A percentile compares a stretch with the other conserved stretches of the same genome.
These are phyloP conservation scores for Conistra vaccinii DNA, from an alignment of 2,888 invertebrate genomes.

Conservation along the genomic window DNA sequence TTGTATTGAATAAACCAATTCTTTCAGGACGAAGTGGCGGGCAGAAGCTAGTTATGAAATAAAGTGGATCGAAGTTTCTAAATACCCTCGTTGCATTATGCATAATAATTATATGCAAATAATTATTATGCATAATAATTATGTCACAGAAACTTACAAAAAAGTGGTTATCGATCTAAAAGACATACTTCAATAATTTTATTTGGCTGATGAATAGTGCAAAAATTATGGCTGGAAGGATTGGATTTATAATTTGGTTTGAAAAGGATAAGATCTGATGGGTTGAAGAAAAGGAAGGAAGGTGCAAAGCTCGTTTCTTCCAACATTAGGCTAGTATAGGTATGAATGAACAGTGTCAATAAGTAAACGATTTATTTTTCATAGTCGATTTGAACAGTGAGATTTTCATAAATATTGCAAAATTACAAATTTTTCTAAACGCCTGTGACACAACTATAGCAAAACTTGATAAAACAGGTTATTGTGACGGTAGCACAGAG, in stretches of 20 bases:
- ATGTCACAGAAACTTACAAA: background rate
- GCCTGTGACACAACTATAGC: background rate
- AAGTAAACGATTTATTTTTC: background rate
- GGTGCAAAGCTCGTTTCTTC: background rate
- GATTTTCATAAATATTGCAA: background rate
- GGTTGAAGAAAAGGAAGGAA: background rate
- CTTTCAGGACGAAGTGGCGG: too few species aligned
- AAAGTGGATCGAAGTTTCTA: background rate
- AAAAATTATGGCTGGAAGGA: background rate
- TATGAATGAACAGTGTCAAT: background rate
- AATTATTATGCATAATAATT: background rate
- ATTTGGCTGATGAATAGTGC: background rate
- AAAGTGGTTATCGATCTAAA: background rate
- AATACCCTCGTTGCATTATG: background rate
- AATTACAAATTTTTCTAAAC: background rate
- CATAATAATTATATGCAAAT: background rate
- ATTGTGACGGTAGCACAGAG: conserved; percentile 39
- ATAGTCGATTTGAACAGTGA: background rate
- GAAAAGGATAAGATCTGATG: background rate
- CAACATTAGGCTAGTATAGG: background rate
- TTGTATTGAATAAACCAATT: too few species aligned
- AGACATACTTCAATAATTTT: background rate
- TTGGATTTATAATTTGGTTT: background rate
- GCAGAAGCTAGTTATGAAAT: background rate
- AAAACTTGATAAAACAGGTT: background rate